Evolutionary conservation across 2,113 vertebrate species (phyloP).

Genomic region (Apteryx owenii): DNA sequence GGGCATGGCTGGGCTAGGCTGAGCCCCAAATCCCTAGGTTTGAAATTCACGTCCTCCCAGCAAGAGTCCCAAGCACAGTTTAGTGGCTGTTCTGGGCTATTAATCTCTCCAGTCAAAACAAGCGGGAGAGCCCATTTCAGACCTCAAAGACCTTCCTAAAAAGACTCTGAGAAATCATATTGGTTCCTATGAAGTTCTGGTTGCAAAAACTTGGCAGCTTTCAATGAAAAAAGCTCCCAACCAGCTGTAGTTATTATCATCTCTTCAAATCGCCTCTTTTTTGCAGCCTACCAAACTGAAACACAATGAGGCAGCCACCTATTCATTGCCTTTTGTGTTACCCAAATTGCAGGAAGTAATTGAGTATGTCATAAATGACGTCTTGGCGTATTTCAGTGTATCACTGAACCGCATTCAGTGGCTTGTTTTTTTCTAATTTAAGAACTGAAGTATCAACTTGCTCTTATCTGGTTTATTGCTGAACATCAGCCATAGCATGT

Average conservation of each 20-base stretch:
- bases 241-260: background rate
- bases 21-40: background rate
- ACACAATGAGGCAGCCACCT: background rate
- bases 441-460: background rate
- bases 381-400: background rate
- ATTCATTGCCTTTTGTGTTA: constrained; percentile 32
- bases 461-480: background rate
- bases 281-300: constrained; percentile 9
- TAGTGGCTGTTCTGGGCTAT: background rate
- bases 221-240: background rate
- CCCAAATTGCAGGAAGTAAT: constrained; percentile 18
- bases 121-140: background rate
- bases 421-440: constrained; percentile 13
- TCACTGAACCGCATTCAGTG: background rate
- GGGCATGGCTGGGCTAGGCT: background rate
- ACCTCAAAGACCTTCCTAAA: background rate
- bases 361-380: background rate
- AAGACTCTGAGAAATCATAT: background rate
- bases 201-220: constrained; percentile 28
- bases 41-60: background rate
- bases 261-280: background rate
- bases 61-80: background rate
- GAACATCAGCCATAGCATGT: background rate
- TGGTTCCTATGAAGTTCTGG: background rate
- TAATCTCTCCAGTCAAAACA: background rate